Evolutionary conservation across 64 coral and sea anemone species (phyloP).

Genomic region (Stichodactyla mertensii): DNA sequence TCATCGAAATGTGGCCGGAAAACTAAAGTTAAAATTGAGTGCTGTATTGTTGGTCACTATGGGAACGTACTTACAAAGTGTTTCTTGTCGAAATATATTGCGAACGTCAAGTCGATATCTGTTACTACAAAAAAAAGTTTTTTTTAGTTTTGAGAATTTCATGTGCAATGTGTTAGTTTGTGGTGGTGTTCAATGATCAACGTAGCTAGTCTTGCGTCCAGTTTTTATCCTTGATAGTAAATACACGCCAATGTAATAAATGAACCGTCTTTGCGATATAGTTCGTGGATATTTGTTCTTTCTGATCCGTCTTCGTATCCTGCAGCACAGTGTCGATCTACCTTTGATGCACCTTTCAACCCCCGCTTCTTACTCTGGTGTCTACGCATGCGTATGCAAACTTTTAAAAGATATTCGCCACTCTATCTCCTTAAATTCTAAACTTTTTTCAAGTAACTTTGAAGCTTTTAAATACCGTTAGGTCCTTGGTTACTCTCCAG

Average conservation of each 20-base stretch:
- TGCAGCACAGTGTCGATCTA: neutral
- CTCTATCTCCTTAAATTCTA: neutral
- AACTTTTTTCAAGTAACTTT: neutral
- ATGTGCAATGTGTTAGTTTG: neutral
- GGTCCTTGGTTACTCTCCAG: neutral
- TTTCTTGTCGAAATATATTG: neutral
- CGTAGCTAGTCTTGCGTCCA: neutral
- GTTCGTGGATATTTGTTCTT: neutral
- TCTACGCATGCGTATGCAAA: neutral
- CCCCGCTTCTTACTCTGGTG: neutral
- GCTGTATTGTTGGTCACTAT: neutral
- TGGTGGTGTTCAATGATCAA: neutral
- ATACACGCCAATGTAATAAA: neutral
- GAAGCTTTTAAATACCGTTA: neutral
- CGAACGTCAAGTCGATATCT: no score
- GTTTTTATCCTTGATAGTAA: neutral
- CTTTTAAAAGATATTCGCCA: neutral
- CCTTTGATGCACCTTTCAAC: neutral
- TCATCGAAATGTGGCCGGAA: neutral
- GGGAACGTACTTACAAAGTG: neutral
- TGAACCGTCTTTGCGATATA: neutral
- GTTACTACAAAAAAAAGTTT: neutral
- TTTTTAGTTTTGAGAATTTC: neutral
- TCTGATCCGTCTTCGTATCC: neutral
- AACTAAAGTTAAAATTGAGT: neutral